Base-by-base conservation (phyloP, 2,888 invertebrate genomes). In the Ennomos erosarius region DNA sequence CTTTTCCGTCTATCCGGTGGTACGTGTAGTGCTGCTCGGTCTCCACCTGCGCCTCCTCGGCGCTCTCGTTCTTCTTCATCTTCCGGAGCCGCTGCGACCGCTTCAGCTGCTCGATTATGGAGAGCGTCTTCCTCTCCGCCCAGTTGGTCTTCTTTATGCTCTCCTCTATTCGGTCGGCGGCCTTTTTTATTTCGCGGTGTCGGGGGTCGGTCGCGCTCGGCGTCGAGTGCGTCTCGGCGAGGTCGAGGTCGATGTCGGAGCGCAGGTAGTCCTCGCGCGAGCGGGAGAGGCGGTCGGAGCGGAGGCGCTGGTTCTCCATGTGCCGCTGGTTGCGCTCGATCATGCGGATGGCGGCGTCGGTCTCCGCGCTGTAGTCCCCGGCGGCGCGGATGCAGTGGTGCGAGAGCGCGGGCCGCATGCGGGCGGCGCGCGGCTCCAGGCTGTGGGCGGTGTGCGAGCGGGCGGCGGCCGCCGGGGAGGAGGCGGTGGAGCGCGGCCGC, bases 241-340 rank as follows among this genome's bases (percentile, higher is more conserved):
- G 78, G 60, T 89, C 90, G 45, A 84, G 62, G 53, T 90, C 91
- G 74, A 88, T 84, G 74, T 89, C 88, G 6, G 89, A 89, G 44
- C 87, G 75, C 70, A 91, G 80, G 65, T 84, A 85, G 39, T 93
- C 93, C 13, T 92, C 92, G 39, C 88, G 87, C 10, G 85, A 79
- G 47, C 87, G 62, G 83, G 84, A 75, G 74, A 91, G 68, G 65
- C 87, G 77, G 56, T 93, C 93, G 26, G 82, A 81, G 58, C 85
- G 85, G 48, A 93, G 81, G 40, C 93, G 91, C 70, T 93, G 93
- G 71, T 93, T 93, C 74, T 94, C 94, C 67, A 94, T 88, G 74
- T 81, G 94, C 83, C 82, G 91, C 87, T 82, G 94, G 93, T 92
- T 94, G 84, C 88, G 93, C 72, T 94, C 94, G 73, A 94, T 93